Evolutionary conservation across 2,888 invertebrate genomes (phyloP), one percentile per base, ranked within the genome.

Genomic region (Leucoma salicis): DNA sequence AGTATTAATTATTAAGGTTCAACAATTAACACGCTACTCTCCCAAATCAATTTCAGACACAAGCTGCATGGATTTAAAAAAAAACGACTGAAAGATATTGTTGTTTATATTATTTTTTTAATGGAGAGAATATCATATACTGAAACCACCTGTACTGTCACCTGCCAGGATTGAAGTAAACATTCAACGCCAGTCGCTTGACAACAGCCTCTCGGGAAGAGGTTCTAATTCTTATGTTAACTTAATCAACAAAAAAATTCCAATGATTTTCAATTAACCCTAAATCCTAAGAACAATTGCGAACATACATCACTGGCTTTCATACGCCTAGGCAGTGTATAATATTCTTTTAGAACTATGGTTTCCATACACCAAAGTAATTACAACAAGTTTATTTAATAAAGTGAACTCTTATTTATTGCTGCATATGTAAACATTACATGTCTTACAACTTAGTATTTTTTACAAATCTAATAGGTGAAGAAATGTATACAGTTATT

Each of bases 401-500:
- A 47, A 42, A 35, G 40, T 46, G 31, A 25, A 18, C 29, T 14
- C 42, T 24, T 28, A 40, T 31, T 39, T 39, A 31, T 45, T 35
- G 13, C 35, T 34, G 40, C 43, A 41, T 42, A 34, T 34, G 35
- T 53, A 59, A 53, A 41, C 49, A 53, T 54, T 47, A 39, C 32
- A 54, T 34, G 45, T 49, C 42, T 62, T 51, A 42, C 46, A 48
- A 25, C 16, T 38, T 33, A 40, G 53, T 24, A 16, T 43, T 24
- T 29, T 29, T 28, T 31, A 49, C 39, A 21, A 49, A 41, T 33
- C 42, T 48, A 41, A 18, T 39, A 38, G 36, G 27, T 37, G 35
- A 27, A 18, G 73, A 70, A 74, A 76, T 75, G 77, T 73, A 73
- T 70, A 74, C 75, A 70, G 67, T 56, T 48, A 55, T 50, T 47